Conservation (phyloP, 2,113 vertebrate species). For the Accipiter cooperii region DNA sequence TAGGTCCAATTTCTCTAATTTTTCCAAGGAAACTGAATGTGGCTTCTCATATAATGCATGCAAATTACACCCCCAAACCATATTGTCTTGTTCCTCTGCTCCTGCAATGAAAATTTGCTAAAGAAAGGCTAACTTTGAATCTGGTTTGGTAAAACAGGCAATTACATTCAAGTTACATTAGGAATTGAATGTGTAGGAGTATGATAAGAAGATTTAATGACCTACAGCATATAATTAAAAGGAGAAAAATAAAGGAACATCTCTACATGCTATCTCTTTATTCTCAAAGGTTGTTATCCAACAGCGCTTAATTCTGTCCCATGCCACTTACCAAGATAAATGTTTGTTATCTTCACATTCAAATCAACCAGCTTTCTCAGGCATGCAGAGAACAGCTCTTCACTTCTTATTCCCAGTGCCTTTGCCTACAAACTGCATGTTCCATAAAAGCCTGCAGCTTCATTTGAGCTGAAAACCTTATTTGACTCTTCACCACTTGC, state of each 20-base stretch:
- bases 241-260: background rate
- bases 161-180: conserved; percentile 28
- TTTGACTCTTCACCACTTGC: background rate
- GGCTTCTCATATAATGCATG: background rate
- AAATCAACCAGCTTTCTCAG: background rate
- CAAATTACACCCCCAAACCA: background rate
- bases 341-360: conserved; percentile 7
- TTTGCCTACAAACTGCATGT: background rate
- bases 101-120: background rate
- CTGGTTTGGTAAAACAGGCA: conserved; percentile 21
- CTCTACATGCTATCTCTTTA: conserved; percentile 2
- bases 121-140: background rate
- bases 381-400: background rate
- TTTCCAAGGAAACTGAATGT: background rate
- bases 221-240: conserved; percentile 35
- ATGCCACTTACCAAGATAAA: conserved; percentile 30
- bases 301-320: background rate
- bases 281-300: conserved; percentile 33
- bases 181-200: conserved; percentile 1
- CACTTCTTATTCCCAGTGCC: background rate
- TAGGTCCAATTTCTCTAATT: background rate
- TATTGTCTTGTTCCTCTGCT: background rate
- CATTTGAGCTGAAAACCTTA: background rate
- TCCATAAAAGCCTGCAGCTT: background rate
- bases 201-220: conserved; percentile 54